These are phyloP conservation scores for Callyntrura guangdongensis DNA, from an alignment of 2,888 invertebrate genomes.

Conservation along the genomic window DNA sequence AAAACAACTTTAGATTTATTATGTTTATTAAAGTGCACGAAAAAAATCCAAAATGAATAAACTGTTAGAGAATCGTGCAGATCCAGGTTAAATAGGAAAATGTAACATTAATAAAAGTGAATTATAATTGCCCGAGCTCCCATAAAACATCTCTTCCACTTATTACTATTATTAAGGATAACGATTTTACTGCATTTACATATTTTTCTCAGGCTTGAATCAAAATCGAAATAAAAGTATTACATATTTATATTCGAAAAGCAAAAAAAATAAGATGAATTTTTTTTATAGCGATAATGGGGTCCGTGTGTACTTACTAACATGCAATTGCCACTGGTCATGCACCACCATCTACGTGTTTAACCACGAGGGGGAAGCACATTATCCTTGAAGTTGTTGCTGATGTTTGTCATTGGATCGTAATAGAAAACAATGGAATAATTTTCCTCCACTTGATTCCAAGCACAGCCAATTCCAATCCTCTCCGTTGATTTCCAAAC, in stretches of 20 bases:
- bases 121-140: too few species aligned
- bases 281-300: not conserved
- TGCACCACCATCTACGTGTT: not conserved
- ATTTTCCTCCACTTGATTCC: slow-evolving; percentile 59
- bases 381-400: slow-evolving; percentile 22
- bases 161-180: too few species aligned
- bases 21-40: too few species aligned
- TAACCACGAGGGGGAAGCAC: slow-evolving; percentile 35
- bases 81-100: too few species aligned
- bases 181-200: too few species aligned
- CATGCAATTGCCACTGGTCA: not conserved
- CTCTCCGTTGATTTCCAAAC: slow-evolving; percentile 52
- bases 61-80: too few species aligned
- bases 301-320: not conserved
- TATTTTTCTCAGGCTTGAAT: too few species aligned
- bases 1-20: too few species aligned
- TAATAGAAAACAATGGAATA: slow-evolving; percentile 56
- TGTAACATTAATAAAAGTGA: too few species aligned
- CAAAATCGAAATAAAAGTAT: too few species aligned
- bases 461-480: slow-evolving; percentile 51
- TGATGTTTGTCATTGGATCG: slow-evolving; percentile 39
- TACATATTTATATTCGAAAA: not conserved
- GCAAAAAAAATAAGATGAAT: not conserved
- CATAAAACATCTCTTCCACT: too few species aligned
- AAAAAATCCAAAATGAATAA: too few species aligned